phyloP scores from a whole-genome alignment of 2,888 invertebrate species.

The Neria commutata region DNA sequence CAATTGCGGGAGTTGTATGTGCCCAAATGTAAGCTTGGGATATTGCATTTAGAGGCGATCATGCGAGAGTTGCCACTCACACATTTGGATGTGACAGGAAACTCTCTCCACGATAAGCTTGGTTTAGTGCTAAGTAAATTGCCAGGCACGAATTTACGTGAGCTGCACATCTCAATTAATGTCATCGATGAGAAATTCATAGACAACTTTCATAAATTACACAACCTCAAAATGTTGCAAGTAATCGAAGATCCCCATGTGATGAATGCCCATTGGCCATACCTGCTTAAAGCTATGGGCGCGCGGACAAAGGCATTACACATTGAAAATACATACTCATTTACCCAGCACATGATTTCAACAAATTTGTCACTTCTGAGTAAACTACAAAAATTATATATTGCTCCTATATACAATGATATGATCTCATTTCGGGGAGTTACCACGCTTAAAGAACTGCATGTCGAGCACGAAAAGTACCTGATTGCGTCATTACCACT shows the following conservation, averaged over 20 bases:
- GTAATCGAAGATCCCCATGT: neutral
- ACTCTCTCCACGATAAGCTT: too few species aligned
- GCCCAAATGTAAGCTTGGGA: neutral
- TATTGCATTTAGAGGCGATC: neutral
- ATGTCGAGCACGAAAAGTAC: neutral
- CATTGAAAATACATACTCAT: too few species aligned
- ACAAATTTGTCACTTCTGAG: too few species aligned
- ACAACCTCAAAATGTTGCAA: neutral
- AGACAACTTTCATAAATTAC: neutral
- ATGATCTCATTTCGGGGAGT: neutral
- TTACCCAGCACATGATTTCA: too few species aligned
- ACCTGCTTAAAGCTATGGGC: neutral
- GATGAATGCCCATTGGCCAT: neutral
- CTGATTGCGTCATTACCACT: neutral
- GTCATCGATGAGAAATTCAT: neutral
- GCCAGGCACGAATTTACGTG: neutral
- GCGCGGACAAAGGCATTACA: neutral
- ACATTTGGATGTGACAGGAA: neutral
- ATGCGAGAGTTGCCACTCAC: neutral
- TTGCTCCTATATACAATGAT: neutral
- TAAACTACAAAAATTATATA: too few species aligned
- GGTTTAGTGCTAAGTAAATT: neutral
- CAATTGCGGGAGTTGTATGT: neutral
- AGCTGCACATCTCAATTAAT: neutral
- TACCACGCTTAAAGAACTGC: neutral